Evolutionary conservation across 2,888 invertebrate species (phyloP), one percentile per base, ranked within the genome.

Genomic region (Eutolmus rufibarbis): DNA sequence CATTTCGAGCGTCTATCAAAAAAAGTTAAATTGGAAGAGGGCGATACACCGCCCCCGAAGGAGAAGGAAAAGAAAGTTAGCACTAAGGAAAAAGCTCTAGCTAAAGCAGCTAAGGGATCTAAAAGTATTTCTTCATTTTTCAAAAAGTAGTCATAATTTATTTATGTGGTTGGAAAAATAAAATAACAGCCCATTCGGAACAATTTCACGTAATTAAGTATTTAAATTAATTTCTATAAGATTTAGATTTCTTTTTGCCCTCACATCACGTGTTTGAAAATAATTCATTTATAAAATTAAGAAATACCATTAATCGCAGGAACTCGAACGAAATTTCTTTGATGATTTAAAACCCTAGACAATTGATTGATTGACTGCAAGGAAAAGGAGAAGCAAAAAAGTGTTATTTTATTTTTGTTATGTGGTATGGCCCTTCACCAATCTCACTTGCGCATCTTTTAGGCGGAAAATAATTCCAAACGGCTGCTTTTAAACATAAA

Each of bases 91-190:
- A 95, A 96, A 90, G 94, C 95, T 0, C 46, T 86, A 76, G 76
- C 76, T 1, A 96, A 96, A 92, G 96, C 96, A 88, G 96, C 96
- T 46, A 93, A 94, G 90, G 95, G 96, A 84, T 95, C 95, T 31
- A 96, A 96, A 93, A 95, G 94, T 89, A 96, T 96, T 90, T 95
- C 95, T 88, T 94, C 95, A 78, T 96, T 96, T 93, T 96, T 96
- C 91, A 94, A 94, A 76, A 76, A 76, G 40, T 76, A 76, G 16
- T 34, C 1, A 1, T 76, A 37, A 16, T 16, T n/a, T 37, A 8
- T n/a, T 76, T 3, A 12, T 31, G 5, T 31, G 16, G 76, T 76
- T 31, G 14, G 12, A 76, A 2, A 76, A 76, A 31, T 76, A 57
- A 57, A 57, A 57, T 7, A 66, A 23, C 23, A 46, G 43, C 14